Percentiles rank a stretch among this genome's conserved stretches.
phyloP scores from a whole-genome alignment of 2,888 invertebrate species.

The Brenthis hecate region DNA sequence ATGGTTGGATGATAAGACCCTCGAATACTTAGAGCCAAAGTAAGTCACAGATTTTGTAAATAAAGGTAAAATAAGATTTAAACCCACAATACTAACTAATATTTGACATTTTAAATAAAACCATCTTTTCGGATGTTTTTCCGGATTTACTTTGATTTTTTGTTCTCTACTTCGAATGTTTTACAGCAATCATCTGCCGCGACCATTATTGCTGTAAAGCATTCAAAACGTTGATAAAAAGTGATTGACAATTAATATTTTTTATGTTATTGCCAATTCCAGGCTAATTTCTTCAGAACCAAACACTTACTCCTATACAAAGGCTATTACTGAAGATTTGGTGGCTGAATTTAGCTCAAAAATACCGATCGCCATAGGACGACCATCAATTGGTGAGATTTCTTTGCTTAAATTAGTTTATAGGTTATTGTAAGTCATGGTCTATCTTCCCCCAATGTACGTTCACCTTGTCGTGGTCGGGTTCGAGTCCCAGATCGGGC shows the following conservation, averaged over 20 bases:
- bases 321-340: constrained; percentile 93
- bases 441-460: no score
- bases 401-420: background rate
- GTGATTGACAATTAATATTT: no score
- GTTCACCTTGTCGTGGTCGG: no score
- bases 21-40: constrained; percentile 86
- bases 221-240: no score
- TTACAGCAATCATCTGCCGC: background rate
- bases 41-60: constrained; percentile 46
- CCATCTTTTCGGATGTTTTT: no score
- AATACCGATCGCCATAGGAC: constrained; percentile 91
- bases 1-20: constrained; percentile 85
- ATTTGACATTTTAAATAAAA: no score
- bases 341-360: constrained; percentile 86
- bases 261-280: constrained; percentile 39
- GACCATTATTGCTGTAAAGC: background rate
- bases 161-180: no score
- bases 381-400: constrained; percentile 94
- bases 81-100: no score
- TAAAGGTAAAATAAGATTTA: background rate
- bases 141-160: no score
- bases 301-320: constrained; percentile 97
- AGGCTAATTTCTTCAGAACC: constrained; percentile 89
- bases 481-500: no score
- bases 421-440: no score